These are phyloP conservation scores for Tenebrio molitor DNA, from an alignment of 1,140 invertebrate genomes.

Conservation along the genomic window DNA sequence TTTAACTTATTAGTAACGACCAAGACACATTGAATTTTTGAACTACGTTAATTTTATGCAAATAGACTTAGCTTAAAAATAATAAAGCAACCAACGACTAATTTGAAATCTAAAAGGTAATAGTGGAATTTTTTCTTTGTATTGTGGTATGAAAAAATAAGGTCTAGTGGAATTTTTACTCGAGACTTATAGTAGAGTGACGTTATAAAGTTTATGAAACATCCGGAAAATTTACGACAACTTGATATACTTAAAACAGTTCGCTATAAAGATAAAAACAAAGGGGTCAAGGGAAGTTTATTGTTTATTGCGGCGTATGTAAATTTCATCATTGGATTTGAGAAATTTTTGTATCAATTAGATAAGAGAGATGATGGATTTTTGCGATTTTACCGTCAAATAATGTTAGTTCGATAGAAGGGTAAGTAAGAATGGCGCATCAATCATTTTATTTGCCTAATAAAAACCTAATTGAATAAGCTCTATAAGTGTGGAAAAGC, in stretches of 20 bases:
- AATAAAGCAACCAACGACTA: no score
- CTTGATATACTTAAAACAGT: conserved; percentile 10
- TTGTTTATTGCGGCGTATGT: no score
- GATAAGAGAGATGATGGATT: no score
- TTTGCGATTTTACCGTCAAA: not conserved
- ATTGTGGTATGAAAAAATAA: conserved; percentile 26
- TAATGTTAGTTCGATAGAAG: conserved; percentile 5
- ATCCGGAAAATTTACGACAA: conserved; percentile 16
- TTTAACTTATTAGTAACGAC: no score
- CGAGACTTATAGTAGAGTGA: not conserved
- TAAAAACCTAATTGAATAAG: conserved; percentile 34
- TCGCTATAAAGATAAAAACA: not conserved
- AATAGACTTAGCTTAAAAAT: no score
- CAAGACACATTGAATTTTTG: no score
- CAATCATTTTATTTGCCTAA: conserved; percentile 35
- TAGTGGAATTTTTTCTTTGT: no score
- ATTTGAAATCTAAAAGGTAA: no score
- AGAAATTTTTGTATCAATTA: no score
- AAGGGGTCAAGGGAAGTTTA: not conserved
- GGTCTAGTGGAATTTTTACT: not conserved
- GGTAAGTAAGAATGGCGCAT: conserved; percentile 10
- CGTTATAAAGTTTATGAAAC: conserved; percentile 24
- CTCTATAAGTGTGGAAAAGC: conserved; percentile 27
- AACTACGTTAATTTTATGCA: no score
- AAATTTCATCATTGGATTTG: no score